A percentile compares a stretch with the other conserved stretches of the same genome.
phyloP scores from a whole-genome alignment of 2,113 vertebrate species.

The Nycticebus coucang region DNA sequence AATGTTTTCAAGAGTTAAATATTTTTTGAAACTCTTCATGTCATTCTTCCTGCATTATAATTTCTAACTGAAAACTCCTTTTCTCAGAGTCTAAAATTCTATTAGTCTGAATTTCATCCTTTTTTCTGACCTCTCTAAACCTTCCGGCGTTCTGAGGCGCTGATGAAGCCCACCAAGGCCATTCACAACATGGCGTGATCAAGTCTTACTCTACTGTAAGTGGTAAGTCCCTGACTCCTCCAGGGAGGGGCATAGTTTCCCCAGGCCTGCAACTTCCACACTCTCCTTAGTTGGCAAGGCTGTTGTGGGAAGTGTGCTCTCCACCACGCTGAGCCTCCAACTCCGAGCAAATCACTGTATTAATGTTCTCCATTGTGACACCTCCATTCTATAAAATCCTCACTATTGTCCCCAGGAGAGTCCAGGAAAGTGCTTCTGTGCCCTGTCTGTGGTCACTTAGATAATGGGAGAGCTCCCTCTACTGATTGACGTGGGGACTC shows the following conservation, averaged over 20 bases:
- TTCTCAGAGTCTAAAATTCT: conserved; percentile 19
- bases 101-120: not conserved
- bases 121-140: conserved; percentile 1
- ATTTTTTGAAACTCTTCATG: not conserved
- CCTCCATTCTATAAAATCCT: not conserved
- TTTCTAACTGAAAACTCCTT: not conserved
- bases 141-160: not conserved
- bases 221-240: not conserved
- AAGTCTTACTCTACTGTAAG: not conserved
- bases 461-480: conserved; percentile 87
- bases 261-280: not conserved
- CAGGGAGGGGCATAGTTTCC: not conserved
- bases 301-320: not conserved
- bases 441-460: conserved; percentile 79
- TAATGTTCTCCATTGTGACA: not conserved
- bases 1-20: not conserved
- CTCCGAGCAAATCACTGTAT: not conserved
- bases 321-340: not conserved
- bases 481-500: conserved; percentile 79
- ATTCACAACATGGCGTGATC: not conserved
- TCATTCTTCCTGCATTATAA: not conserved
- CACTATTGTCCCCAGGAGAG: conserved; percentile 50
- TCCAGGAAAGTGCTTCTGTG: not conserved
- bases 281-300: not conserved
- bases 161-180: not conserved